Conservation (phyloP, 2,888 invertebrate species). For the Macropis europaea region DNA sequence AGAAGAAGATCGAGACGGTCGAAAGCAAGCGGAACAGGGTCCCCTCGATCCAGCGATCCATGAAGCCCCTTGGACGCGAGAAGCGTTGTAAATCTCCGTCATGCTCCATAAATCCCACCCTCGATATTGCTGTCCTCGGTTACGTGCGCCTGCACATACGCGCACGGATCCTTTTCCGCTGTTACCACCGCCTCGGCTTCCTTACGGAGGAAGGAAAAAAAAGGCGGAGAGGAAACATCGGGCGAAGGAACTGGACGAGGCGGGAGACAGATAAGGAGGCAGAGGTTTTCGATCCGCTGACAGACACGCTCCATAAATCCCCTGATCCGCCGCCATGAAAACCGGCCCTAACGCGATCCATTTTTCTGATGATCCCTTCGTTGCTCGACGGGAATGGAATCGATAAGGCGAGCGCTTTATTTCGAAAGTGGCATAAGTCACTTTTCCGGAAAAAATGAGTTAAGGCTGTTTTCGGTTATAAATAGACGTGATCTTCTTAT, state of each 20-base stretch:
- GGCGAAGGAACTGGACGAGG: conserved; percentile 27
- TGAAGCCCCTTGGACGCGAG: conserved; percentile 65
- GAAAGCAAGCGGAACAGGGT: conserved; percentile 57
- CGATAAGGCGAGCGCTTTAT: too few species aligned
- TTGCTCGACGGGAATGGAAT: too few species aligned
- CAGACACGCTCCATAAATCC: conserved; percentile 57
- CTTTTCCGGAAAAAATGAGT: too few species aligned
- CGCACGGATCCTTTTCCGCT: conserved; percentile 48
- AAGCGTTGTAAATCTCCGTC: conserved; percentile 68
- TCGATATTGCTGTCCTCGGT: conserved; percentile 53
- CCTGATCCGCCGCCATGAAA: conserved; percentile 1
- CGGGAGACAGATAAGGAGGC: conserved; percentile 46
- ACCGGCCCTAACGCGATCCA: too few species aligned
- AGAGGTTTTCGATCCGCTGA: conserved; percentile 52
- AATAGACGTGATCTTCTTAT: too few species aligned
- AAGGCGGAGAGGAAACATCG: conserved; percentile 12
- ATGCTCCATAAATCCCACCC: conserved; percentile 70
- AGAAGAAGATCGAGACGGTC: conserved; percentile 57
- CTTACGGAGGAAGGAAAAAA: conserved; percentile 9
- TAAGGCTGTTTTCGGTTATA: neutral
- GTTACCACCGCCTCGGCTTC: conserved; percentile 45
- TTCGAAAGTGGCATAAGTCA: too few species aligned
- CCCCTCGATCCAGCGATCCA: conserved; percentile 66
- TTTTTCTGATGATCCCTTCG: too few species aligned
- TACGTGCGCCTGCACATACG: conserved; percentile 39